Conservation (phyloP, 2,797 vertebrate genomes). For the Lacerta bilineata region DNA sequence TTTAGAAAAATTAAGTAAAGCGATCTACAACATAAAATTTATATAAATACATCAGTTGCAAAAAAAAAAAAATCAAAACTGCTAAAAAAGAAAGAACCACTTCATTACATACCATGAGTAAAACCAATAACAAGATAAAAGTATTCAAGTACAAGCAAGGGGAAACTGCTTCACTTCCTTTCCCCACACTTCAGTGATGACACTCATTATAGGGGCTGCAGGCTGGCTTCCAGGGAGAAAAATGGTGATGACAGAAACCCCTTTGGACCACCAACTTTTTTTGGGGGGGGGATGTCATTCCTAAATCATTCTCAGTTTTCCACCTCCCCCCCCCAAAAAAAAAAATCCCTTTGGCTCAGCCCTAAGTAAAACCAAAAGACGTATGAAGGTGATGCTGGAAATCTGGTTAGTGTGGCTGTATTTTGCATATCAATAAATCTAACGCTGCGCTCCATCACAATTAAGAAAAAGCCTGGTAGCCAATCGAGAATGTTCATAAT, state of each 20-base stretch:
- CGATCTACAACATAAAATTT: background rate
- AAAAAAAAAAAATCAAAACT: background rate
- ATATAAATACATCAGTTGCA: background rate
- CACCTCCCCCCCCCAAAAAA: background rate
- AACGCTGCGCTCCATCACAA: slow-evolving; percentile 52
- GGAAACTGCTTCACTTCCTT: background rate
- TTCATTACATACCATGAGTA: background rate
- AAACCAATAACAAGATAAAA: background rate
- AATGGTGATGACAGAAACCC: background rate
- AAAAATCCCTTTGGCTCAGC: background rate
- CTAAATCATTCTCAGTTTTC: background rate
- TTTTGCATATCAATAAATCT: slow-evolving; percentile 43
- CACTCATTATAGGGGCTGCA: background rate
- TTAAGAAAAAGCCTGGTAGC: slow-evolving; percentile 55
- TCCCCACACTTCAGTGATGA: no score
- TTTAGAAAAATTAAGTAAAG: background rate
- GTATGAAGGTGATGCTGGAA: slow-evolving; percentile 36
- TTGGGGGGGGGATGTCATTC: no score
- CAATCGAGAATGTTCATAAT: slow-evolving; percentile 45
- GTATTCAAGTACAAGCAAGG: background rate
- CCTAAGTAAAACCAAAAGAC: slow-evolving; percentile 23
- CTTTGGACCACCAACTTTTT: no score
- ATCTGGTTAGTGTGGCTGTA: slow-evolving; percentile 8
- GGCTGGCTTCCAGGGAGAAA: background rate
- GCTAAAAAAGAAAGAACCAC: no score